Base-by-base conservation (phyloP, 1,140 invertebrate species). In the Aricia agestis region DNA sequence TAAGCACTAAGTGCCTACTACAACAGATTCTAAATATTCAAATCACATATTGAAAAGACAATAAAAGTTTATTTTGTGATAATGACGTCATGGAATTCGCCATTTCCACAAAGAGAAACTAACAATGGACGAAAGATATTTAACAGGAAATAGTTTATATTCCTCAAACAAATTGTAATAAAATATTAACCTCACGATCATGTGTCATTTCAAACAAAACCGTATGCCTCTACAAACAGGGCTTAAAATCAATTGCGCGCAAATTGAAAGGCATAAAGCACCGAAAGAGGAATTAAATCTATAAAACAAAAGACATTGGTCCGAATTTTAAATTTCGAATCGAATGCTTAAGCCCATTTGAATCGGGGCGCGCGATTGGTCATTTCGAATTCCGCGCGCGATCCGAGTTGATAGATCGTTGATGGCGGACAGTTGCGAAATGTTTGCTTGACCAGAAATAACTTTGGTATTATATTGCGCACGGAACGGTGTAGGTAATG, bases 121-220 rank as follows among this genome's bases (percentile, higher is more conserved):
- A 79, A 82, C 84, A 86, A 87, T 85, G 81, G 84, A 75, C 83
- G 83, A 86, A 86, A 86, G 81, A 86, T 73, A 82, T 80, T 83
- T 87, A 90, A 87, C 88, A 90, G 88, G 88, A 90, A 90, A 90
- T 90, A 90, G 88, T 90, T 90, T 83, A 87, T 89, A 90, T 89
- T 87, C 86, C 85, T 78, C 79, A 86, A 87, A 87, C 84, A 90
- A 80, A 85, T 87, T 80, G 83, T 84, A 82, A 84, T 87, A 87
- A 86, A 87, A 79, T 76, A 72, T 82, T 77, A 77, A 83, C 77
- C 74, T 77, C 18, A 66, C 69, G 36, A 9, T 11, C 45, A 18
- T 13, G 11, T 59, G 32, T 18, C 67, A 69, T 31, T 74, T 32
- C n/a, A 80, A 76, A 74, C 17, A 52, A 9, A 70, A 73, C 77